A percentile compares a stretch with the other conserved stretches of the same genome.
Conservation (phyloP, 2,113 vertebrate species). For the Embiotoca jacksoni region DNA sequence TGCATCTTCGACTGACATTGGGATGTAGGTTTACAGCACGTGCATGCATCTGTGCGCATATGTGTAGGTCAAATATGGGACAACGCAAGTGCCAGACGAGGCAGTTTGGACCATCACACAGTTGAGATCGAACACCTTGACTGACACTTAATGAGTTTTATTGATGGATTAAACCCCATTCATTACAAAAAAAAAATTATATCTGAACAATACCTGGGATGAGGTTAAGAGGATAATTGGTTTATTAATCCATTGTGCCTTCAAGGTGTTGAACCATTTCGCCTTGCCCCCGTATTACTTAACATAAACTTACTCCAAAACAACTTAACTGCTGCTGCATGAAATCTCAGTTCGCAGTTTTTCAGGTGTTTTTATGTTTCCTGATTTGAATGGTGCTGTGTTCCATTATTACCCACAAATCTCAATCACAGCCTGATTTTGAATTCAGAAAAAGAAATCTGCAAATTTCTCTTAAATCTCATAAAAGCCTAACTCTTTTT, state of each 20-base stretch:
- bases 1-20: slow-evolving; percentile 4
- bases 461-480: slow-evolving; percentile 3
- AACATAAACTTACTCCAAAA: slow-evolving; percentile 21
- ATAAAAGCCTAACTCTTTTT: rapidly evolving
- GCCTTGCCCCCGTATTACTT: slow-evolving; percentile 54
- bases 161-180: slow-evolving; percentile 12
- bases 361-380: slow-evolving; percentile 18
- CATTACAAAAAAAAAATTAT: slow-evolving; percentile 22
- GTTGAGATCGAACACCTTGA: slow-evolving; percentile 2
- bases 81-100: slow-evolving; percentile 5
- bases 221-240: slow-evolving; percentile 60
- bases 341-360: slow-evolving; percentile 15
- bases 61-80: slow-evolving; percentile 22
- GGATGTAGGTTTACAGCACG: background rate
- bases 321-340: slow-evolving; percentile 47
- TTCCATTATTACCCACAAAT: slow-evolving; percentile 2
- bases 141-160: slow-evolving; percentile 2
- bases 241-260: slow-evolving; percentile 70
- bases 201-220: slow-evolving; percentile 22
- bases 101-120: too few relatives aligned
- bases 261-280: slow-evolving; percentile 62
- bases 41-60: slow-evolving; percentile 37
- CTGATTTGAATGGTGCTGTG: slow-evolving; percentile 46
- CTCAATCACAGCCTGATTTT: background rate
- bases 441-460: slow-evolving; percentile 1